phyloP scores from a whole-genome alignment of 2,113 vertebrate genomes.

The Planiliza haematocheilus region DNA sequence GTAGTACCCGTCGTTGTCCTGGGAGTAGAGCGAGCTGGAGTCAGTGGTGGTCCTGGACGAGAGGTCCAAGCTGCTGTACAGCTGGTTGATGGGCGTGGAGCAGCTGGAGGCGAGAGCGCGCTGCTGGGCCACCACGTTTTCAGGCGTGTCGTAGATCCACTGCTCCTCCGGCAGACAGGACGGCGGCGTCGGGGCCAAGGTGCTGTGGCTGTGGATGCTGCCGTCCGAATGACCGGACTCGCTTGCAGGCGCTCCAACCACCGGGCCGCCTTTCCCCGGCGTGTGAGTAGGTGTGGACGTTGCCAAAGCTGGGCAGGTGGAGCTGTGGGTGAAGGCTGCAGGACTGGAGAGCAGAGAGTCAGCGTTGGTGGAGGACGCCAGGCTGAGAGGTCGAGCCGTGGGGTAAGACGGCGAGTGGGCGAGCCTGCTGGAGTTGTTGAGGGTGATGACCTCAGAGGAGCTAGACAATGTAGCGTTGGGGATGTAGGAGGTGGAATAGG shows the following conservation, averaged over 20 bases:
- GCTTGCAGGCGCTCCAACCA: conserved; percentile 65
- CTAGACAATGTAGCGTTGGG: conserved; percentile 91
- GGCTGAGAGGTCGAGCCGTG: conserved; percentile 58
- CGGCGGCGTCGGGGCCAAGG: conserved; percentile 64
- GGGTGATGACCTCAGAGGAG: conserved; percentile 88
- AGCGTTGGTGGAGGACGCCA: conserved; percentile 49
- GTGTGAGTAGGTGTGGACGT: conserved; percentile 66
- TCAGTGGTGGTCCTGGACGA: conserved; percentile 85
- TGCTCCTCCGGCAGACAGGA: conserved; percentile 78
- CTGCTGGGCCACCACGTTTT: conserved; percentile 77
- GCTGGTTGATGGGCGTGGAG: conserved; percentile 88
- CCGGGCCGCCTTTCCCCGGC: conserved; percentile 50
- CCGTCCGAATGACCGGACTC: conserved; percentile 86
- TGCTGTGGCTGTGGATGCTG: conserved; percentile 77
- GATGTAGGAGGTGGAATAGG: conserved; percentile 90
- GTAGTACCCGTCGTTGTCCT: conserved; percentile 90
- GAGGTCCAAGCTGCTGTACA: conserved; percentile 89
- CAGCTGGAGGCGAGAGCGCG: conserved; percentile 85
- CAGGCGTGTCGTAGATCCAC: conserved; percentile 86
- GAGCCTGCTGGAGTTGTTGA: conserved; percentile 82
- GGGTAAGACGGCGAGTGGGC: conserved; percentile 68
- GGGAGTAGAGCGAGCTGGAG: conserved; percentile 87
- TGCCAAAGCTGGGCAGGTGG: conserved; percentile 64
- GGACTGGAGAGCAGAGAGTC: conserved; percentile 40
- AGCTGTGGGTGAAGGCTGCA: conserved; percentile 69